Percentiles rank a stretch among this genome's conserved stretches.
These are phyloP conservation scores for Lerista edwardsae DNA, from an alignment of 2,797 vertebrate genomes.

Conservation along the genomic window DNA sequence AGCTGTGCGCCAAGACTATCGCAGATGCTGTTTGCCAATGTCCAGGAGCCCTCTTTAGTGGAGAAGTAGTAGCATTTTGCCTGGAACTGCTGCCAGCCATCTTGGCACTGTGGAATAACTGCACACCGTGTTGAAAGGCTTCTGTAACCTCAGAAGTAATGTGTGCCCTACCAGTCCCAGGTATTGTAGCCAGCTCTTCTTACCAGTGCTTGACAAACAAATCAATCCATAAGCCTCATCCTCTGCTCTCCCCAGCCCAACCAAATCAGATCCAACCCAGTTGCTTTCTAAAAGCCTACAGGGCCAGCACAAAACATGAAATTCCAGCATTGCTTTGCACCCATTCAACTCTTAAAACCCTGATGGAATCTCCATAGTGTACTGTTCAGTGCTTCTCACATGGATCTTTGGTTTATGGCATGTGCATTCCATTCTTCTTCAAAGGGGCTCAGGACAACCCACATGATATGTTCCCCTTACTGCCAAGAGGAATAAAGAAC, in stretches of 20 bases:
- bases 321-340: no score
- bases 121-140: neutral
- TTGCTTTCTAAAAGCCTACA: no score
- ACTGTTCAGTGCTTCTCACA: neutral
- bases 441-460: no score
- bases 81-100: conserved; percentile 56
- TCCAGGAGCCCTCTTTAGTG: conserved; percentile 26
- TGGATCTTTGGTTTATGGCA: neutral
- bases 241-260: no score
- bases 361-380: no score
- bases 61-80: conserved; percentile 66
- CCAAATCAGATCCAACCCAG: no score
- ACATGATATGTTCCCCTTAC: neutral
- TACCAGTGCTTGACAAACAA: neutral
- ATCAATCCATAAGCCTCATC: no score
- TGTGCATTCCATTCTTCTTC: no score
- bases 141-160: neutral
- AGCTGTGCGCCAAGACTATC: conserved; percentile 11
- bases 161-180: neutral
- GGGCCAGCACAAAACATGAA: no score
- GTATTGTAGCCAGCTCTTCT: neutral
- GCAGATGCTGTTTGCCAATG: conserved; percentile 42
- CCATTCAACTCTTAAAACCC: no score
- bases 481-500: no score
- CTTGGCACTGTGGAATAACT: conserved; percentile 44